These are phyloP conservation scores for Drosophila percnosoma DNA, from an alignment of 2,888 invertebrate genomes.

Conservation along the genomic window DNA sequence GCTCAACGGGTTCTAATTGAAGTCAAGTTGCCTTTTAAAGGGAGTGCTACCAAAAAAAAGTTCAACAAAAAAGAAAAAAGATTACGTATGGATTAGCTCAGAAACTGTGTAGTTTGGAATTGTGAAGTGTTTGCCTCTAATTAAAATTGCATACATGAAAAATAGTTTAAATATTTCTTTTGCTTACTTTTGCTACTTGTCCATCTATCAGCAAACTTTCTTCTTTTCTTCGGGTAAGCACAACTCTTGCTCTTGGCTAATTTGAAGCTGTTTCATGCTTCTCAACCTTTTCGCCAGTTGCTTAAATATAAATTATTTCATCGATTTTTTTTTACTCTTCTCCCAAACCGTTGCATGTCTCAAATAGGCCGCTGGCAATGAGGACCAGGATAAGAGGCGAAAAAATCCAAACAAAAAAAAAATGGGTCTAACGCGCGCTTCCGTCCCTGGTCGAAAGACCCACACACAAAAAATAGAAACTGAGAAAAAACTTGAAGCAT, in stretches of 20 bases:
- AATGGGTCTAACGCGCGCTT: slow-evolving; percentile 64
- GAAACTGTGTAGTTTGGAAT: not conserved
- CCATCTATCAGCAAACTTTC: not conserved
- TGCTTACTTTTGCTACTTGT: not conserved
- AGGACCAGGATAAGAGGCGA: slow-evolving; percentile 35
- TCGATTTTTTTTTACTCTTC: slow-evolving; percentile 62
- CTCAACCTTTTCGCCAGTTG: slow-evolving; percentile 41
- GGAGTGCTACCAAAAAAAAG: not conserved
- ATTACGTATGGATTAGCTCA: slow-evolving; percentile 3
- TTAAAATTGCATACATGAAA: slow-evolving; percentile 5
- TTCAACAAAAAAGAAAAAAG: not conserved
- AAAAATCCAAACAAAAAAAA: slow-evolving; percentile 37
- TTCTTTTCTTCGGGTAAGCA: not conserved
- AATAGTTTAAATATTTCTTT: not conserved
- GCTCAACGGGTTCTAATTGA: slow-evolving; percentile 68
- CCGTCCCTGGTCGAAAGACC: slow-evolving; percentile 54
- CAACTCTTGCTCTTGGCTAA: slow-evolving; percentile 51
- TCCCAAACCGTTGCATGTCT: slow-evolving; percentile 45
- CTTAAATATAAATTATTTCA: slow-evolving; percentile 72
- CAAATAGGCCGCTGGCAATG: slow-evolving; percentile 69
- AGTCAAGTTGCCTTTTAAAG: slow-evolving; percentile 60
- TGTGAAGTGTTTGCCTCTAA: slow-evolving; percentile 2
- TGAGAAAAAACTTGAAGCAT: slow-evolving; percentile 56
- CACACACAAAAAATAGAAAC: slow-evolving; percentile 52
- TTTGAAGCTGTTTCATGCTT: slow-evolving; percentile 26